These are phyloP conservation scores for Hippocampus kuda DNA, from an alignment of 2,797 vertebrate genomes.

Conservation along the genomic window DNA sequence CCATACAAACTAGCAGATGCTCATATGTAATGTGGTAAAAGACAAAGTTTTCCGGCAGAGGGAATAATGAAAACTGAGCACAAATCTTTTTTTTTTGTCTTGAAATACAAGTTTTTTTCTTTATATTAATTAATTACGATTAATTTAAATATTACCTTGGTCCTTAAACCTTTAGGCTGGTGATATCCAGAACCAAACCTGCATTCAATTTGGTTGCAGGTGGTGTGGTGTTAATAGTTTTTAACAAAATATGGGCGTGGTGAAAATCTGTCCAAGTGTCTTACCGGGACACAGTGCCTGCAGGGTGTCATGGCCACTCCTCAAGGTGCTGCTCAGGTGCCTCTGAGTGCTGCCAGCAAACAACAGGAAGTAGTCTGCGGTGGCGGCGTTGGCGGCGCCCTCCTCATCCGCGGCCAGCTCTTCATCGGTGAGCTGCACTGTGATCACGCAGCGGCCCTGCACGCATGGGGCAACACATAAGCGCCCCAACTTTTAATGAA, in stretches of 20 bases:
- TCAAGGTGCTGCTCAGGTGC: constrained; percentile 83
- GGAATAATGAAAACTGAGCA: not conserved
- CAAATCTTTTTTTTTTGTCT: not conserved
- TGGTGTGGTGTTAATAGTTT: no score
- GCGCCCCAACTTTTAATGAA: not conserved
- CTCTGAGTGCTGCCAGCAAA: constrained; percentile 84
- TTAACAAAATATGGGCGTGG: not conserved
- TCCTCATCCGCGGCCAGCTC: constrained; percentile 68
- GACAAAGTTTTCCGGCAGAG: not conserved
- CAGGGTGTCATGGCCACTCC: constrained; percentile 75
- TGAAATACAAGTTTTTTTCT: no score
- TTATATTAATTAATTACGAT: no score
- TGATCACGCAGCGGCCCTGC: constrained; percentile 86
- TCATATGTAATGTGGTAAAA: not conserved
- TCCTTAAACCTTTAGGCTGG: no score
- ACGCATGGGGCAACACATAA: not conserved
- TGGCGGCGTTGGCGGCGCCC: constrained; percentile 40
- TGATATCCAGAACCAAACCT: no score
- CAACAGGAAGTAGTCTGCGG: constrained; percentile 78
- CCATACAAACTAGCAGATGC: not conserved
- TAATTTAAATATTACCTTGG: no score
- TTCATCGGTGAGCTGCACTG: constrained; percentile 79
- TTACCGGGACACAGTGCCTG: constrained; percentile 88
- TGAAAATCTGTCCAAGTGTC: constrained; percentile 8
- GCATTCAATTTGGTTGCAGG: no score